Conservation (phyloP, 1,140 invertebrate species). For the Lucilia cuprina region DNA sequence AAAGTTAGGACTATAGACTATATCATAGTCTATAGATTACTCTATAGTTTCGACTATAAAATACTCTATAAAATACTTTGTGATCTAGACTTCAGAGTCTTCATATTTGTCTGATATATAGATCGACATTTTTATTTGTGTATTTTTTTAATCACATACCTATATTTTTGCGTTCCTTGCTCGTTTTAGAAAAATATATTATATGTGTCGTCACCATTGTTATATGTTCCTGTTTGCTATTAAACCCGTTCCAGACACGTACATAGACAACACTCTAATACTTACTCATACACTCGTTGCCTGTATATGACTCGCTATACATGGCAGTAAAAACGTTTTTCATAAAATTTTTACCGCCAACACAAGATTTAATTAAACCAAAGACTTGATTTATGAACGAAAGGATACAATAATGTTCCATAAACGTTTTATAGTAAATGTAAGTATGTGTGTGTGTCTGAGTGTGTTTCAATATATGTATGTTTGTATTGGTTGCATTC, state of each 20-base stretch:
- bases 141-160: not conserved
- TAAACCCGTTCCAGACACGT: not conserved
- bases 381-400: slow-evolving; percentile 63
- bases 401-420: slow-evolving; percentile 53
- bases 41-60: too few species aligned
- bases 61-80: too few species aligned
- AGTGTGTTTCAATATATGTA: not conserved
- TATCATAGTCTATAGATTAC: too few species aligned
- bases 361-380: slow-evolving; percentile 63
- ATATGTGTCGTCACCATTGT: slow-evolving; percentile 1
- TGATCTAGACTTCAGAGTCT: too few species aligned
- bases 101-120: too few species aligned
- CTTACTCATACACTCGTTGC: not conserved
- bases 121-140: not conserved
- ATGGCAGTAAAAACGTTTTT: slow-evolving; percentile 39
- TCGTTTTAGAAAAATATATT: not conserved
- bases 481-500: not conserved
- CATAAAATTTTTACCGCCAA: slow-evolving; percentile 58
- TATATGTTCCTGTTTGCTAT: not conserved
- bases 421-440: not conserved
- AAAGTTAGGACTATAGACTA: too few species aligned
- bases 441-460: not conserved
- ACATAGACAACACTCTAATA: not conserved
- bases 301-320: not conserved
- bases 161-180: not conserved